Evolutionary conservation across 2,113 vertebrate genomes (phyloP).

Genomic region (Patagioenas fasciata): DNA sequence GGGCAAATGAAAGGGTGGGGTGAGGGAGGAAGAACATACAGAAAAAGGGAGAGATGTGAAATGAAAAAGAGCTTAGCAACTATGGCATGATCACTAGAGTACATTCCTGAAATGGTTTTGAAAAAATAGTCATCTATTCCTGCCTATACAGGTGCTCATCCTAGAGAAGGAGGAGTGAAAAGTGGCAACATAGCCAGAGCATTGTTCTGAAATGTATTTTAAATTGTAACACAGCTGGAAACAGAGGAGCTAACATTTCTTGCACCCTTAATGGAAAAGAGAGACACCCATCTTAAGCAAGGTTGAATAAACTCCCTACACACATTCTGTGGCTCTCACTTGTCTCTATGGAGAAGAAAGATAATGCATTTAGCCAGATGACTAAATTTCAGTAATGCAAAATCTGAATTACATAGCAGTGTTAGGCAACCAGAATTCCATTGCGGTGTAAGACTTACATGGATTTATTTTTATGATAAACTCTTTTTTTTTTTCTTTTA

Average conservation of each 20-base stretch:
- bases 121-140: neutral
- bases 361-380: neutral
- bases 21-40: neutral
- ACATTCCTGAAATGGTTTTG: neutral
- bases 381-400: neutral
- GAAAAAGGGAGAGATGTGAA: neutral
- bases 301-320: neutral
- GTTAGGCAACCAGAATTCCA: neutral
- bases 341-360: neutral
- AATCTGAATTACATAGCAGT: neutral
- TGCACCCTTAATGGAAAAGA: neutral
- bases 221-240: neutral
- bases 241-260: neutral
- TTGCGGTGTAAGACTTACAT: neutral
- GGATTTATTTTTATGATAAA: neutral
- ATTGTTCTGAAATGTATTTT: neutral
- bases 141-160: neutral
- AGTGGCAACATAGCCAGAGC: neutral
- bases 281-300: neutral
- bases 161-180: neutral
- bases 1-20: neutral
- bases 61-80: neutral
- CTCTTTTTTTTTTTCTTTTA: neutral
- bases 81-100: neutral
- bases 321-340: neutral